Percentiles rank a stretch among this genome's conserved stretches.
These are phyloP conservation scores for Gavialis gangeticus DNA, from an alignment of 2,113 vertebrate species.

Conservation along the genomic window DNA sequence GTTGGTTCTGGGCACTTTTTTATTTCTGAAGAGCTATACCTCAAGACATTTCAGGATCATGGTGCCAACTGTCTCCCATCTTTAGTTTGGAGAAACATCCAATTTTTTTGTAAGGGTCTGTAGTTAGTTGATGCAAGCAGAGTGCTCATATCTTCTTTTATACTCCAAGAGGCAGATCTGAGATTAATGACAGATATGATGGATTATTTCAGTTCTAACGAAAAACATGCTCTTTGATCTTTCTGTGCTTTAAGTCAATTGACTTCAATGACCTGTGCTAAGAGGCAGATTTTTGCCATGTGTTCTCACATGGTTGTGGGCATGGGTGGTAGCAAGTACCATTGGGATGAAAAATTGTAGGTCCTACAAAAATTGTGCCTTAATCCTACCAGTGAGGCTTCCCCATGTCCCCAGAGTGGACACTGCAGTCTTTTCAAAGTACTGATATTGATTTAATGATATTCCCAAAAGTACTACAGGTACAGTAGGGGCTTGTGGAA, in stretches of 20 bases:
- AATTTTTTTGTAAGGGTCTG: not conserved
- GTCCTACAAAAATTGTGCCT: not conserved
- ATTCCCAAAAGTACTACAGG: not conserved
- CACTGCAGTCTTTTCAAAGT: not conserved
- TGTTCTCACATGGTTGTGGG: not conserved
- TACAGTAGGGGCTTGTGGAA: not conserved
- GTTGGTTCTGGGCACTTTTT: not conserved
- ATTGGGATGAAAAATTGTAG: not conserved
- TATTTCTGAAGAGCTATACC: not conserved
- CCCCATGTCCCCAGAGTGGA: not conserved
- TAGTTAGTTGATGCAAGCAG: fast-evolving
- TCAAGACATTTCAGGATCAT: fast-evolving
- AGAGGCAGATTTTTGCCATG: not conserved
- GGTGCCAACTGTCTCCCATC: not conserved
- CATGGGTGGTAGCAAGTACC: too few species aligned
- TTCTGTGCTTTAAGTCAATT: not conserved
- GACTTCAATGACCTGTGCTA: not conserved
- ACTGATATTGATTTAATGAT: not conserved
- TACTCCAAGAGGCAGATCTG: not conserved
- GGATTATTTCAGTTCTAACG: not conserved
- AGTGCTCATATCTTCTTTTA: not conserved
- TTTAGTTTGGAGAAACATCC: too few species aligned
- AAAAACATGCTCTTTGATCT: too few species aligned
- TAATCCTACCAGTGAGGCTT: not conserved
- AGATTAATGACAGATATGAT: too few species aligned